These are phyloP conservation scores for Thalpophila matura DNA, from an alignment of 2,888 invertebrate genomes.

Conservation along the genomic window DNA sequence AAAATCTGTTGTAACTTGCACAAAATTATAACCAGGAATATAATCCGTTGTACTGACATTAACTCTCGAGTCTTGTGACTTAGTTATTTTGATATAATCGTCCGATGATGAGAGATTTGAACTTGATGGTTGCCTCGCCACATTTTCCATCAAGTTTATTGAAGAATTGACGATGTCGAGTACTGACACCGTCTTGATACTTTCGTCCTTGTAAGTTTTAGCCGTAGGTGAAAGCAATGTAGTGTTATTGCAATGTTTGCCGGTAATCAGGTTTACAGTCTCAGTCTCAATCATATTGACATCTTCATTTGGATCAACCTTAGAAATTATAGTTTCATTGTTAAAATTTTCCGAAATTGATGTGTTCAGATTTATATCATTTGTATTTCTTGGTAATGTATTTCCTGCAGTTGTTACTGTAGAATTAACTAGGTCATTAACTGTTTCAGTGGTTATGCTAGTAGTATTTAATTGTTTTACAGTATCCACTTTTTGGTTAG, in stretches of 20 bases:
- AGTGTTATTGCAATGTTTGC: not conserved
- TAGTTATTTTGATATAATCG: not conserved
- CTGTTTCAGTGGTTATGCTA: not conserved
- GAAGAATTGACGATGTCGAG: not conserved
- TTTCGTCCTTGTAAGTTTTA: not conserved
- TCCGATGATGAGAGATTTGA: conserved; percentile 6
- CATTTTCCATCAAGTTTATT: not conserved
- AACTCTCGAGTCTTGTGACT: not conserved
- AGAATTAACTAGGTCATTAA: not conserved
- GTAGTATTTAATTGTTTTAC: not conserved
- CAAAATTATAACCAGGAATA: not conserved
- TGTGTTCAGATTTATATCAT: not conserved
- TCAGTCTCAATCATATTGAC: not conserved
- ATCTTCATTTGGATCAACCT: not conserved
- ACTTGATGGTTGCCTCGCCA: not conserved
- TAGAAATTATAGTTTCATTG: not conserved
- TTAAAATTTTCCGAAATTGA: not conserved
- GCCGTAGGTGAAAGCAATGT: not conserved
- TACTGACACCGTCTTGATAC: conserved; percentile 6
- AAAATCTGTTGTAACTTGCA: not conserved
- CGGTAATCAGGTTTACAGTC: not conserved
- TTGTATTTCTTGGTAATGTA: not conserved
- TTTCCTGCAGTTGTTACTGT: not conserved
- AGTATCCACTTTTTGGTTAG: not conserved
- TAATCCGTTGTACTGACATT: conserved; percentile 2